Base-by-base conservation (phyloP, 2,797 vertebrate genomes). In the Gadopsis bispinosus region DNA sequence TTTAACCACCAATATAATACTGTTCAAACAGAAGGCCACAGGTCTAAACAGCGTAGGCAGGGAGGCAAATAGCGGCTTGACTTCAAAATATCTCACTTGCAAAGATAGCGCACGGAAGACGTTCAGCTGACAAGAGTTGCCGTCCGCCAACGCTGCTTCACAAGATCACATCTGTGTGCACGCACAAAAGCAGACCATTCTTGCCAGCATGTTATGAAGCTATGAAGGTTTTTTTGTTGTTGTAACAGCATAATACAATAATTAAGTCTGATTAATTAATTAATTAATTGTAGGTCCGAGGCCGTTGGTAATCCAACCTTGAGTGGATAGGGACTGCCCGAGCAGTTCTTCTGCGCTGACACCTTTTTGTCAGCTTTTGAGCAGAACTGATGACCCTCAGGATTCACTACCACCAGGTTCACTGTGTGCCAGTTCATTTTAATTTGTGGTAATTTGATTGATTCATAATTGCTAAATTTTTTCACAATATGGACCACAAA, bases 1-100 rank as follows among this genome's bases (percentile, higher is more conserved):
- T 89, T 90, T 89, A 89, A 81, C 88, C 83, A 56, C 80, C 91
- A 90, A 83, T 90, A 85, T 88, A 88, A 92, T 85, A 4, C 69
- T 80, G 74, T 75, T 79, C 79, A 85, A 87, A 91, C 80, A 90
- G 67, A 83, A 75, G 79, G 83, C 74, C 58, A 29, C 68, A 0
- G 56, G 85, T 85, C 73, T 83, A 80, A 81, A 75, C 76, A 66
- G 83, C 22, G 72, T 85, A 35, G 89, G 85, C 80, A 77, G 77
- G 53, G 78, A 29, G 68, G 73, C 83, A 90, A 92, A 88, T 26
- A 91, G 55, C 14, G 4, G 22, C 22, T 75, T 80, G 77, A 84
- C 87, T 29, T 65, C 6, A 62, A 43, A 78, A 76, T 53, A 20
- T 35, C 54, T 26, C 31, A 45, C 45, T 51, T 0, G 1, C 51